Conservation (phyloP, 2,113 vertebrate species). For the Vidua macroura region DNA sequence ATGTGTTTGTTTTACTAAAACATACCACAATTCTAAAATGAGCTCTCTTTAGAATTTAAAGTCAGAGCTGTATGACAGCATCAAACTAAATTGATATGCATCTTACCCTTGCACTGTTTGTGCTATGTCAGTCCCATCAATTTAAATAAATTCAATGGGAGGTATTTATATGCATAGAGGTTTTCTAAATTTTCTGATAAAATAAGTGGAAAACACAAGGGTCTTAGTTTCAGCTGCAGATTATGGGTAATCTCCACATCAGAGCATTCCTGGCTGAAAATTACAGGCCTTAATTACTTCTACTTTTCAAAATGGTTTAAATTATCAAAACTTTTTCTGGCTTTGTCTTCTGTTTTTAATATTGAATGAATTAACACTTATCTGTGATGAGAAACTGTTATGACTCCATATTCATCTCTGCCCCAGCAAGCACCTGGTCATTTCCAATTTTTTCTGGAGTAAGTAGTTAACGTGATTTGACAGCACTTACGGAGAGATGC, state of each 20-base stretch:
- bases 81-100: background rate
- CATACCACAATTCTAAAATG: background rate
- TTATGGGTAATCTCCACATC: background rate
- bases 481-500: background rate
- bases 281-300: background rate
- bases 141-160: background rate
- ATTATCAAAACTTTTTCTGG: background rate
- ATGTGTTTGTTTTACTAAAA: background rate
- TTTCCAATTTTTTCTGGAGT: background rate
- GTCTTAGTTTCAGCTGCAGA: background rate
- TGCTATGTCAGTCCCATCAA: background rate
- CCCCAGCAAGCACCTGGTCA: background rate
- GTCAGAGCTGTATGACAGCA: background rate
- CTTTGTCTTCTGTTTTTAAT: background rate
- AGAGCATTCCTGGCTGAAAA: background rate
- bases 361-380: background rate
- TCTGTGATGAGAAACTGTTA: background rate
- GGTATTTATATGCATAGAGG: background rate
- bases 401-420: background rate
- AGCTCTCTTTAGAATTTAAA: background rate
- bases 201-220: background rate
- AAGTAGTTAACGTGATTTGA: background rate
- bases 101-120: background rate
- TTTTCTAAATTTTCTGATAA: background rate
- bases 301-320: background rate